phyloP scores from a whole-genome alignment of 2,797 vertebrate genomes.

The Clarias laeviceps region DNA sequence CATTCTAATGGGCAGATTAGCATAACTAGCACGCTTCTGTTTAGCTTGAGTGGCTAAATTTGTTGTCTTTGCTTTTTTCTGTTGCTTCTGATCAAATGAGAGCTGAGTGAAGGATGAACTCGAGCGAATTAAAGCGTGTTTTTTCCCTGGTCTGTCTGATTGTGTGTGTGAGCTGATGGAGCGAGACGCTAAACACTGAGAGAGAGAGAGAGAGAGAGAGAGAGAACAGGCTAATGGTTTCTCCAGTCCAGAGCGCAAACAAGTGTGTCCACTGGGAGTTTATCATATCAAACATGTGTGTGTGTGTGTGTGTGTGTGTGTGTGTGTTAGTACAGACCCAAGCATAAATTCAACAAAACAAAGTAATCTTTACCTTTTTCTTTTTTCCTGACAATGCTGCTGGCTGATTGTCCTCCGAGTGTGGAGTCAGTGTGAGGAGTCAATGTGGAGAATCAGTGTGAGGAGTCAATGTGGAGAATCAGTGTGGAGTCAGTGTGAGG shows the following conservation, averaged over 20 bases:
- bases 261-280: background rate
- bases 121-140: conserved; percentile 27
- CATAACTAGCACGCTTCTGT: conserved; percentile 67
- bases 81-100: conserved; percentile 75
- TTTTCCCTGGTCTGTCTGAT: background rate
- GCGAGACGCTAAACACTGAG: background rate
- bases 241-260: conserved; percentile 11
- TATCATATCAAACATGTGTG: background rate
- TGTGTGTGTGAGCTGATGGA: background rate
- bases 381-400: background rate
- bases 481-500: too few relatives aligned
- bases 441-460: background rate
- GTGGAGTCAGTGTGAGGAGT: too few relatives aligned
- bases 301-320: too few relatives aligned
- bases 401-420: background rate
- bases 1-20: background rate
- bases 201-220: too few relatives aligned
- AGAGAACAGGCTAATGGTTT: background rate
- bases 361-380: background rate
- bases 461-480: background rate
- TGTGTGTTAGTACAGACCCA: background rate
- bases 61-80: conserved; percentile 69
- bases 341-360: background rate
- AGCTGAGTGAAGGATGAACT: conserved; percentile 74
- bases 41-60: conserved; percentile 81